Conservation (phyloP, 2,113 vertebrate species). For the Hippoglossus stenolepis region DNA sequence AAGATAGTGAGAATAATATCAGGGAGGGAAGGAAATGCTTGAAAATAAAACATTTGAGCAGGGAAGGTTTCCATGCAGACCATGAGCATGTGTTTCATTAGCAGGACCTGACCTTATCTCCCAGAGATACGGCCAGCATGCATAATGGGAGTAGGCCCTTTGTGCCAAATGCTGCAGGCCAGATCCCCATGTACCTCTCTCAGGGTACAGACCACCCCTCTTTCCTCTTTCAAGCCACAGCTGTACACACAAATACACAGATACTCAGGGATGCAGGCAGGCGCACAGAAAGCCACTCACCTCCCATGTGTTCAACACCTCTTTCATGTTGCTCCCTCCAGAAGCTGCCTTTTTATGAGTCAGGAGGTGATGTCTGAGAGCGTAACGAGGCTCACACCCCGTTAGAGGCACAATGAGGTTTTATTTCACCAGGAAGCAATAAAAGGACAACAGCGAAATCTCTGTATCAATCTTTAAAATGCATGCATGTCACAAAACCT, state of each 20-base stretch:
- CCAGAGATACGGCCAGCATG: conserved; percentile 65
- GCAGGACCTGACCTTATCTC: conserved; percentile 70
- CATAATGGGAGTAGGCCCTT: conserved; percentile 70
- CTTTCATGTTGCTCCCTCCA: conserved; percentile 35
- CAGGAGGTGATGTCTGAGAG: conserved; percentile 42
- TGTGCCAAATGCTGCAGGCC: conserved; percentile 73
- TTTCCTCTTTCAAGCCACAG: conserved; percentile 51
- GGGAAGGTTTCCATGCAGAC: conserved; percentile 44
- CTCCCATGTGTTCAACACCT: conserved; percentile 45
- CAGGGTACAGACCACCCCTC: conserved; percentile 25
- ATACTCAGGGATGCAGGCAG: conserved; percentile 52
- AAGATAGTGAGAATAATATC: conserved; percentile 24
- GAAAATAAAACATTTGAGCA: conserved; percentile 48
- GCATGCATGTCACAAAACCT: conserved; percentile 42
- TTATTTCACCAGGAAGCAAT: conserved; percentile 39
- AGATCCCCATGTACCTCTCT: conserved; percentile 42
- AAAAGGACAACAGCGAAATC: conserved; percentile 30
- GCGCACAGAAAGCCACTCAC: conserved; percentile 51
- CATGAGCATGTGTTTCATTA: conserved; percentile 71
- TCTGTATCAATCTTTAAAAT: conserved; percentile 49
- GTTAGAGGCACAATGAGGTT: conserved; percentile 25
- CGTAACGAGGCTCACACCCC: conserved; percentile 22
- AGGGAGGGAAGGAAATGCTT: conserved; percentile 25
- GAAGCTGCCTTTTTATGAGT: conserved; percentile 40
- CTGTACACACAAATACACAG: conserved; percentile 61